Evolutionary conservation across 2,113 vertebrate species (phyloP).

Genomic region (Manacus vitellinus): DNA sequence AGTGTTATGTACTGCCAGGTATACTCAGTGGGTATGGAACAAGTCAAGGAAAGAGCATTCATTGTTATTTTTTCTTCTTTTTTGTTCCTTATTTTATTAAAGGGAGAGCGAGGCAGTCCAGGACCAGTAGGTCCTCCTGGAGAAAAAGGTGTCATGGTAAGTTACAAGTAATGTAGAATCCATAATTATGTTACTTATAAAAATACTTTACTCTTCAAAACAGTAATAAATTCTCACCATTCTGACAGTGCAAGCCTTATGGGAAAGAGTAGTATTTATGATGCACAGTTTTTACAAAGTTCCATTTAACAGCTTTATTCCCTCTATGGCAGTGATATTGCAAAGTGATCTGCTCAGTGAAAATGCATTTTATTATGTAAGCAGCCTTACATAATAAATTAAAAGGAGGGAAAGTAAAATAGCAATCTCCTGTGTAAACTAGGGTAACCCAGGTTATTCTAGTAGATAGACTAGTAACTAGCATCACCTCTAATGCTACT

Average conservation of each 20-base stretch:
- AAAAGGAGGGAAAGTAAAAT: neutral
- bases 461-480: neutral
- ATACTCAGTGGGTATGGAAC: neutral
- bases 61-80: neutral
- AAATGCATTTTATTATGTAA: neutral
- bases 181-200: neutral
- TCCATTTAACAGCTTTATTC: neutral
- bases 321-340: neutral
- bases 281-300: neutral
- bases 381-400: neutral
- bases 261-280: neutral
- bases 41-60: neutral
- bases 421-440: neutral
- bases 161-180: slow-evolving; percentile 10
- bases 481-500: neutral
- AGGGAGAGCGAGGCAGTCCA: slow-evolving; percentile 92
- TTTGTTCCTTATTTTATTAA: neutral
- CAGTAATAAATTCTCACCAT: neutral
- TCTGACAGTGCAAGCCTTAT: neutral
- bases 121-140: slow-evolving; percentile 89
- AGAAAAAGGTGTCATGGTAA: slow-evolving; percentile 90
- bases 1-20: neutral
- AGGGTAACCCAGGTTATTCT: neutral
- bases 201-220: neutral
- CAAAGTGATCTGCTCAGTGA: neutral